Base-by-base conservation (phyloP, 2,888 invertebrate genomes). In the Allacma fusca region DNA sequence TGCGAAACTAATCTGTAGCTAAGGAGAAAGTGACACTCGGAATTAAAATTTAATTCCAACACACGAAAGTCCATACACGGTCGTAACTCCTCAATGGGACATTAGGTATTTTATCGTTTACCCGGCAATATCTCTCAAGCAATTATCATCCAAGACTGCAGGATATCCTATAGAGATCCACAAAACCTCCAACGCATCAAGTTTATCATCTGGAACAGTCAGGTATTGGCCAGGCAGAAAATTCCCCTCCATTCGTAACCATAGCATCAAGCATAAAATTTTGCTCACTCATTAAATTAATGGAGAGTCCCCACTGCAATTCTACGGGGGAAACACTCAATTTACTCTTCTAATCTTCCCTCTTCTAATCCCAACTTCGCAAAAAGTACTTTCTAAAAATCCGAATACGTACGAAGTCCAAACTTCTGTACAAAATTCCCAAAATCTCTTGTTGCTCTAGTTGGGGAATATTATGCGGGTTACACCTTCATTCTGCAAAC, bases 241-340 rank as follows among this genome's bases (percentile, higher is more conserved):
- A 50, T 50, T 50, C 50, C 16, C 4, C 50, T 50, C n/a, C 19
- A 19, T 50, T 50, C 19, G 50, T 50, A 50, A 50, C 34, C 34
- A 50, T 50, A 50, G 50, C 50, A 50, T 50, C 50, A 50, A 50
- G 50, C 50, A 50, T 50, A 50, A 50, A 50, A 50, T 50, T 13
- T 50, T 50, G 9, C n/a, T 50, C 50, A 50, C 50, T 50, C 50
- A 50, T 50, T 50, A 50, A 50, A 19, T 50, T 50, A 50, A 50
- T 50, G 50, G 50, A 50, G 50, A 50, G n/a, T 50, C 50, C 9
- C 50, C n/a, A 50, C 50, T 50, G 5, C 50, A 50, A 19, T 50
- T 50, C 50, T 12, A 1, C 5, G 2, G 50, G 50, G 50, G 50
- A 50, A 50, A 50, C 50, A 50, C 50, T 19, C 50, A 50, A 50